These are phyloP conservation scores for Pocillopora meandrina DNA, from an alignment of 92 coral and sea anemone genomes.

Conservation along the genomic window DNA sequence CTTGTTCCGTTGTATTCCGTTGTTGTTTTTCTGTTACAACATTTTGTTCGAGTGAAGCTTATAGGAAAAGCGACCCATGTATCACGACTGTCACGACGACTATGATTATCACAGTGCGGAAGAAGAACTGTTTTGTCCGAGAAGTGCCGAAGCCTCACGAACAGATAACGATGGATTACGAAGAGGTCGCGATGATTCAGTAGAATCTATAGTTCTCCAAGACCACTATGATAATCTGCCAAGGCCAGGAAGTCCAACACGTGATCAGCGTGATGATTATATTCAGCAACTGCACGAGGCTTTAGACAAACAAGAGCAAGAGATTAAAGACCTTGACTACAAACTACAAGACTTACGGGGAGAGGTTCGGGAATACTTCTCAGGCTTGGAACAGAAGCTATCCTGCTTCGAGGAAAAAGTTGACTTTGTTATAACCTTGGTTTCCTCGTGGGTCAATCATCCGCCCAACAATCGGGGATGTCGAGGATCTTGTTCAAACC, in stretches of 20 bases:
- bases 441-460: slow-evolving; percentile 43
- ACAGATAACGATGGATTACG: slow-evolving; percentile 12
- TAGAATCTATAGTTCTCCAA: slow-evolving; percentile 14
- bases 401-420: slow-evolving; percentile 57
- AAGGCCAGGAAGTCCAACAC: neutral
- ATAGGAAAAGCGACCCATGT: neutral
- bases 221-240: neutral
- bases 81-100: slow-evolving; percentile 12
- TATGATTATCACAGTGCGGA: slow-evolving; percentile 5
- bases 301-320: slow-evolving; percentile 63
- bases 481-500: slow-evolving; percentile 79
- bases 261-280: slow-evolving; percentile 16
- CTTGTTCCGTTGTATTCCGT: neutral
- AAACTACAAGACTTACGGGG: slow-evolving; percentile 34
- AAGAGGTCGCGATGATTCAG: neutral
- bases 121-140: slow-evolving; percentile 19
- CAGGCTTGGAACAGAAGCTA: slow-evolving; percentile 51
- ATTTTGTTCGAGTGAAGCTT: neutral
- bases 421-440: slow-evolving; percentile 49
- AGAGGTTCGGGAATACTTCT: slow-evolving; percentile 31
- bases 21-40: neutral
- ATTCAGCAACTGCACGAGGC: slow-evolving; percentile 48
- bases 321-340: slow-evolving; percentile 57
- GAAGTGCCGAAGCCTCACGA: slow-evolving; percentile 18
- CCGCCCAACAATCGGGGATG: slow-evolving; percentile 66